phyloP scores from a whole-genome alignment of 2,113 vertebrate genomes.

The Lamprologus sp. region DNA sequence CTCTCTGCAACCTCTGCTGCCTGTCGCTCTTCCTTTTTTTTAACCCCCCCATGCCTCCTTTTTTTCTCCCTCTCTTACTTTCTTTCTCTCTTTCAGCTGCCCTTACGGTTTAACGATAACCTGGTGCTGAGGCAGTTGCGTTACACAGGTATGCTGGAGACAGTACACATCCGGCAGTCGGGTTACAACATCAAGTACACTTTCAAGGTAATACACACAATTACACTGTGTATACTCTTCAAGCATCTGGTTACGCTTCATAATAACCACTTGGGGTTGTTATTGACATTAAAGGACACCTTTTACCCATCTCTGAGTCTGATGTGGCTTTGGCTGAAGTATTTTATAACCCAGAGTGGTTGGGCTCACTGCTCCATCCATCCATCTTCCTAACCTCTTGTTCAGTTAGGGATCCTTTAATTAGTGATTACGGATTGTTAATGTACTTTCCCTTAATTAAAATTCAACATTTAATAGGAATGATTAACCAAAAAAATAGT shows the following conservation, averaged over 20 bases:
- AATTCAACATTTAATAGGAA: neutral
- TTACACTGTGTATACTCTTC: neutral
- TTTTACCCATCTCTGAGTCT: neutral
- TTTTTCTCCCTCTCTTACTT: neutral
- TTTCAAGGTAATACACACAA: constrained; percentile 79
- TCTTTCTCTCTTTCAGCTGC: constrained; percentile 71
- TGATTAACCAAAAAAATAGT: neutral
- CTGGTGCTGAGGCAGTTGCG: constrained; percentile 95
- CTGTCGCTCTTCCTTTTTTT: constrained; percentile 13
- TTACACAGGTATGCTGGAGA: constrained; percentile 98
- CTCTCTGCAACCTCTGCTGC: neutral
- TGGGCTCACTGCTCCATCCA: neutral
- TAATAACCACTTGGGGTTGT: neutral
- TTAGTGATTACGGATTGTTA: neutral
- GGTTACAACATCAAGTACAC: constrained; percentile 95
- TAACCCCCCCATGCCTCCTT: neutral
- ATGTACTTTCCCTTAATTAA: neutral
- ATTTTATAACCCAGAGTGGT: neutral
- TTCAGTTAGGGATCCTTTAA: neutral
- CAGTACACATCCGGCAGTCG: constrained; percentile 91
- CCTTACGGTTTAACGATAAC: constrained; percentile 84
- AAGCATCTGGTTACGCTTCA: neutral
- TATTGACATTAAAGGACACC: neutral
- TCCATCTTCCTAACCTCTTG: neutral
- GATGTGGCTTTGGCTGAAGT: neutral